phyloP scores from a whole-genome alignment of 2,797 vertebrate species.

The Gouania willdenowi region DNA sequence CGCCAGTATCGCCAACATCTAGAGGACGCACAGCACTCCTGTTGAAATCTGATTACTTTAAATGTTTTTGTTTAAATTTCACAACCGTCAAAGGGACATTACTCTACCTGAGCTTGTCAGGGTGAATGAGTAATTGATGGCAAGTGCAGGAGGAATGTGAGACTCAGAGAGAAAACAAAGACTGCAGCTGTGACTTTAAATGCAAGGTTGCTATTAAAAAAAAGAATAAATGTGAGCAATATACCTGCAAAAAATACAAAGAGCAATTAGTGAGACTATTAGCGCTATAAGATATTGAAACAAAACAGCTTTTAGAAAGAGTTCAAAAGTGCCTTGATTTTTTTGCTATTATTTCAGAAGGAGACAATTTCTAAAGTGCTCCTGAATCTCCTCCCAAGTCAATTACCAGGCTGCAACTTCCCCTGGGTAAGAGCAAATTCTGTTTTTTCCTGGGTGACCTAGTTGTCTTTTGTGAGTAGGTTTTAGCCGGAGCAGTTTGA shows the following conservation, averaged over 20 bases:
- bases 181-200: conserved; percentile 8
- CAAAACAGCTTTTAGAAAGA: conserved; percentile 14
- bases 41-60: conserved; percentile 68
- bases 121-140: conserved; percentile 64
- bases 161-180: conserved; percentile 28
- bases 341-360: conserved; percentile 42
- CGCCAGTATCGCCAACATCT: conserved; percentile 69
- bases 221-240: conserved; percentile 3
- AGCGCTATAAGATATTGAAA: conserved; percentile 10
- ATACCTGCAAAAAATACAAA: conserved; percentile 1
- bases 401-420: conserved; percentile 80
- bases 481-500: conserved; percentile 84
- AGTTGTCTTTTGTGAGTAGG: conserved; percentile 87
- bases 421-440: conserved; percentile 72
- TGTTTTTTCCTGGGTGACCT: conserved; percentile 76
- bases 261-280: background rate
- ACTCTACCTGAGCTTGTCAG: conserved; percentile 63
- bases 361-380: conserved; percentile 55
- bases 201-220: conserved; percentile 24
- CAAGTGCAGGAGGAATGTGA: conserved; percentile 34
- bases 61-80: conserved; percentile 72
- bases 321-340: conserved; percentile 27
- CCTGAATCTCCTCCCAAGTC: conserved; percentile 68
- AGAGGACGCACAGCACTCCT: conserved; percentile 71
- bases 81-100: conserved; percentile 68